Base-by-base conservation (phyloP, 2,113 vertebrate species). In the Pachypanchax playfairii region DNA sequence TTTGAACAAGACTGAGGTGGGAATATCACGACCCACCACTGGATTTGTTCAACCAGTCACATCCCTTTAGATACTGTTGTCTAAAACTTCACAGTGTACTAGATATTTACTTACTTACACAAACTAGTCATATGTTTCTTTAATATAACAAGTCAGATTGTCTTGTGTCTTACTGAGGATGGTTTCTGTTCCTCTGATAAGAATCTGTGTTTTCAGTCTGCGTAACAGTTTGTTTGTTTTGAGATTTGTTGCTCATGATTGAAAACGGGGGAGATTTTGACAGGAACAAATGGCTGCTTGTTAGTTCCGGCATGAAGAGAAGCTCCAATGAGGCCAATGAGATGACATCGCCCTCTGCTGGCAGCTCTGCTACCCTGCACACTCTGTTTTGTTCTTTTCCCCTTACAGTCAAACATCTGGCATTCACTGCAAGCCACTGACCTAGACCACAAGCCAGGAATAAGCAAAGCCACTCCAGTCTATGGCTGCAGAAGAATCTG, bases 401-500 rank as follows among this genome's bases (percentile, higher is more conserved):
- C 60, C 18, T 49, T 43, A 48, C 43, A 78, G 63, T 62, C 47
- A 70, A 73, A 88, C 86, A 88, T 88, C 85, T 87, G 88, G 88
- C 63, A 81, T 81, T 90, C 55, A 82, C 72, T 83, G 71, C 73
- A 79, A 82, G 78, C 78, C 64, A 24, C 60, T 56, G 76, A 82
- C 63, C 65, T 21, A 56, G 53, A 90, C 86, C 86, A 33, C 86
- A 88, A 65, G 69, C 80, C 78, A 80, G 80, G 82, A 87, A 90
- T 85, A 82, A 84, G 82, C 74, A 67, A 65, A 85, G 67, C 75
- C 75, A 72, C 80, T 83, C 73, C 63, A 83, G 76, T 78, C 82
- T 82, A 66, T 68, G 78, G 80, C 77, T 79, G 85, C 80, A 65
- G 59, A 84, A 85, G 88, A 90, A 90, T 90, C 86, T 55, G 74